Percentiles rank a stretch among this genome's conserved stretches.
These are phyloP conservation scores for Rotaria macrura DNA, from an alignment of 2,888 invertebrate genomes.

Conservation along the genomic window DNA sequence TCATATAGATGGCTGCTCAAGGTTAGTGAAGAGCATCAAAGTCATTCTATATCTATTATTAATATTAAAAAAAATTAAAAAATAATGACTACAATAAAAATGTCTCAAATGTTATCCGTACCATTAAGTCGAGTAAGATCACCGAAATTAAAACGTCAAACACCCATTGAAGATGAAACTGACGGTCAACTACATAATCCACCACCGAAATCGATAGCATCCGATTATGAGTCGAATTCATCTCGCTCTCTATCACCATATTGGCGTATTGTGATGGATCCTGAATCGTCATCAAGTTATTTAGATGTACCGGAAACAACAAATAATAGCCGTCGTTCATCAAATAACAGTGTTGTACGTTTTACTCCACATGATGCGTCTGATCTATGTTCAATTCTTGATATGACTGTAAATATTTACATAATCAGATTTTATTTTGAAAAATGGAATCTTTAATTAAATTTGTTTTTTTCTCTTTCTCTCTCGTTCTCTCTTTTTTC, in stretches of 20 bases:
- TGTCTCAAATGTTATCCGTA: slow-evolving; percentile 21
- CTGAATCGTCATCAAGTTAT: slow-evolving; percentile 5
- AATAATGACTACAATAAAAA: background rate
- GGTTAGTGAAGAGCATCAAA: background rate
- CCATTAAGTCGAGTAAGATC: background rate
- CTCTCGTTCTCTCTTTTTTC: too few species aligned
- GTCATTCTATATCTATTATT: background rate
- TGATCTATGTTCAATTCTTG: slow-evolving; percentile 5
- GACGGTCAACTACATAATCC: background rate
- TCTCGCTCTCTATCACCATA: slow-evolving; percentile 15
- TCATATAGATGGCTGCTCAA: background rate
- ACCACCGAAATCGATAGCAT: background rate
- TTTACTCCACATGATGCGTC: background rate
- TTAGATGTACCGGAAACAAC: slow-evolving; percentile 16
- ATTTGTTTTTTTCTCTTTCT: too few species aligned
- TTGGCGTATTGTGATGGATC: background rate
- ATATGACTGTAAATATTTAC: background rate
- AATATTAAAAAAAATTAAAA: background rate
- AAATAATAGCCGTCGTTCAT: slow-evolving; percentile 16
- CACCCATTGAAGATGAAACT: background rate
- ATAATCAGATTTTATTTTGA: background rate
- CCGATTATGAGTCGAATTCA: background rate
- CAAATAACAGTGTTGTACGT: slow-evolving; percentile 20
- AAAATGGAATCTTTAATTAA: too few species aligned
- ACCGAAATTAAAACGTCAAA: background rate